phyloP scores from a whole-genome alignment of 2,113 vertebrate genomes.

The Nesoenas mayeri region DNA sequence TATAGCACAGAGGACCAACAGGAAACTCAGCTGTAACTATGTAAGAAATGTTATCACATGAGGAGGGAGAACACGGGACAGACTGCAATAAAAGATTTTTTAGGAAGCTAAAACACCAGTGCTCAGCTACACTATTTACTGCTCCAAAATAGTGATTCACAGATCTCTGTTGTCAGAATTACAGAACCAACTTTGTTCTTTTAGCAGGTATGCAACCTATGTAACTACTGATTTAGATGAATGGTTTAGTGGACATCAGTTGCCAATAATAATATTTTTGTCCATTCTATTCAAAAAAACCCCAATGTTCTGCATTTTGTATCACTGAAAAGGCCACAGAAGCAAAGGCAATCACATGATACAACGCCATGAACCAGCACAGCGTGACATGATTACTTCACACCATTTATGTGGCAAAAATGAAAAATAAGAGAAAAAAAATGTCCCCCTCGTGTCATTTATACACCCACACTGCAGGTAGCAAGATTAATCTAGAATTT shows the following conservation, averaged over 20 bases:
- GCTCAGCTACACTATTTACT: background rate
- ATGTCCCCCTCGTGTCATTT: background rate
- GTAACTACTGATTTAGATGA: background rate
- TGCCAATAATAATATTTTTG: background rate
- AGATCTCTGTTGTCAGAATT: background rate
- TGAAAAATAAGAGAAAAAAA: conserved; percentile 4
- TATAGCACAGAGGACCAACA: background rate
- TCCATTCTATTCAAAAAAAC: background rate
- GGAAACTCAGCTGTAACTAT: background rate
- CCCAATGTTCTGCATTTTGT: background rate
- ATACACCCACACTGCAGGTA: background rate
- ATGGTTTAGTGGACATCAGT: background rate
- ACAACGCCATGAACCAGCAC: background rate
- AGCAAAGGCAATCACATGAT: background rate
- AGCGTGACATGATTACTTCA: background rate
- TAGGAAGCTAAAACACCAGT: background rate
- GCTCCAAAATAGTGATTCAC: background rate
- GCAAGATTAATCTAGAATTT: conserved; percentile 45
- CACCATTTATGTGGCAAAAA: background rate
- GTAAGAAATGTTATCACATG: background rate
- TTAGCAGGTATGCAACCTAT: background rate
- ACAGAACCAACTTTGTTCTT: background rate
- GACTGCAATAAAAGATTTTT: background rate
- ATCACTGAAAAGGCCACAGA: background rate
- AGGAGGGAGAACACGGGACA: background rate